A percentile compares a stretch with the other conserved stretches of the same genome.
phyloP scores from a whole-genome alignment of 92 coral and sea anemone species.

The Parazoanthus swiftii region DNA sequence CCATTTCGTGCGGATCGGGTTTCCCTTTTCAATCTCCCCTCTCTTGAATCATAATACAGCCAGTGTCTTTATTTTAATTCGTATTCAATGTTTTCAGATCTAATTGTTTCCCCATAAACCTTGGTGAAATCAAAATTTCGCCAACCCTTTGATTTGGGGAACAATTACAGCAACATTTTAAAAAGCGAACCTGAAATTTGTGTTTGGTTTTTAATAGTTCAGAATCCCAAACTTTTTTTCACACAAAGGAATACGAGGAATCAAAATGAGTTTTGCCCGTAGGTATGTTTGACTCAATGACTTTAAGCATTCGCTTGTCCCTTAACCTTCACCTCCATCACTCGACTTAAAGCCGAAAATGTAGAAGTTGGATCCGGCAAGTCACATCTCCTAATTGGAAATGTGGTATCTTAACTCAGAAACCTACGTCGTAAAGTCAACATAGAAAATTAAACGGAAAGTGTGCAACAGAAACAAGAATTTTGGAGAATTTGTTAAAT shows the following conservation, averaged over 20 bases:
- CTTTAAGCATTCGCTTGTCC: not conserved
- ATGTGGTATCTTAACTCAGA: not conserved
- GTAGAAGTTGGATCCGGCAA: not conserved
- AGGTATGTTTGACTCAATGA: constrained; percentile 28
- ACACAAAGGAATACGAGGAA: constrained; percentile 5
- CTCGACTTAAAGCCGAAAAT: not conserved
- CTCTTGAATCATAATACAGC: constrained; percentile 38
- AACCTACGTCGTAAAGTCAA: not conserved
- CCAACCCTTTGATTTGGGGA: not conserved
- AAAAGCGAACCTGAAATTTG: constrained; percentile 11
- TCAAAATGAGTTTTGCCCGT: constrained; percentile 22
- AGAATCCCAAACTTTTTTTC: not conserved
- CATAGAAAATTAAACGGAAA: not conserved
- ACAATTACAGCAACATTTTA: constrained; percentile 19
- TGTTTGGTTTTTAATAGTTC: constrained; percentile 1
- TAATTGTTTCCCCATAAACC: constrained; percentile 38
- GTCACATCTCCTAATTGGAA: not conserved
- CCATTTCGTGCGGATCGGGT: constrained; percentile 28
- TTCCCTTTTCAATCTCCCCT: constrained; percentile 7
- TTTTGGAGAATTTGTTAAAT: constrained; percentile 34
- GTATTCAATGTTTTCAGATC: constrained; percentile 37
- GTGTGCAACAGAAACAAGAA: constrained; percentile 33
- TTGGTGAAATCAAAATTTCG: constrained; percentile 4
- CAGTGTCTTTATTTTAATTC: constrained; percentile 42
- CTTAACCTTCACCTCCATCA: constrained; percentile 13